phyloP scores from a whole-genome alignment of 2,888 invertebrate genomes.

The Bugulina stolonifera region DNA sequence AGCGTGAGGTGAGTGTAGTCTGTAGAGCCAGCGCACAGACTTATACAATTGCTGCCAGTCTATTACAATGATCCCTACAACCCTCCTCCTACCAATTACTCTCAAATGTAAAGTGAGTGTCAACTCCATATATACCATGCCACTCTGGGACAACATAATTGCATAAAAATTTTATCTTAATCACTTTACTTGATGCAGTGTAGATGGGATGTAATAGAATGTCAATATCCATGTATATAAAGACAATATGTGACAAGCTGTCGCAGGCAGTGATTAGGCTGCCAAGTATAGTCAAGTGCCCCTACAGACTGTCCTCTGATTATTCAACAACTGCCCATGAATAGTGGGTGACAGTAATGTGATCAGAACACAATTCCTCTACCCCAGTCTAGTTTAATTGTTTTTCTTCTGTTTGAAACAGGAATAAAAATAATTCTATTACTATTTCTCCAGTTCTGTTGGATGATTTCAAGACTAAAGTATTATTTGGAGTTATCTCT shows the following conservation, averaged over 20 bases:
- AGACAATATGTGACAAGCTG: slow-evolving; percentile 25
- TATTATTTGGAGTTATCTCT: background rate
- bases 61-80: too few species aligned
- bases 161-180: slow-evolving; percentile 25
- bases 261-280: slow-evolving; percentile 22
- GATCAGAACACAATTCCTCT: background rate
- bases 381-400: background rate
- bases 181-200: slow-evolving; percentile 23
- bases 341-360: slow-evolving; percentile 8
- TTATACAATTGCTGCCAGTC: background rate
- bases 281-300: slow-evolving; percentile 23
- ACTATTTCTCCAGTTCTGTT: too few species aligned
- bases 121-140: slow-evolving; percentile 1
- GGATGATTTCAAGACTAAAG: too few species aligned
- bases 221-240: slow-evolving; percentile 16
- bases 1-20: background rate
- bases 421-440: background rate
- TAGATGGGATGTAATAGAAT: slow-evolving; percentile 15
- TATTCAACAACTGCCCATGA: slow-evolving; percentile 2
- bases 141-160: slow-evolving; percentile 19
- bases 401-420: too few species aligned
- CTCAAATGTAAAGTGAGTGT: slow-evolving; percentile 5
- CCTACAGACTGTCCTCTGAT: slow-evolving; percentile 2
- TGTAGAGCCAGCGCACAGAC: background rate
- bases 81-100: background rate